Evolutionary conservation across 1,140 invertebrate genomes (phyloP), one percentile per base, ranked within the genome.

Genomic region (Magallana ariakensis): DNA sequence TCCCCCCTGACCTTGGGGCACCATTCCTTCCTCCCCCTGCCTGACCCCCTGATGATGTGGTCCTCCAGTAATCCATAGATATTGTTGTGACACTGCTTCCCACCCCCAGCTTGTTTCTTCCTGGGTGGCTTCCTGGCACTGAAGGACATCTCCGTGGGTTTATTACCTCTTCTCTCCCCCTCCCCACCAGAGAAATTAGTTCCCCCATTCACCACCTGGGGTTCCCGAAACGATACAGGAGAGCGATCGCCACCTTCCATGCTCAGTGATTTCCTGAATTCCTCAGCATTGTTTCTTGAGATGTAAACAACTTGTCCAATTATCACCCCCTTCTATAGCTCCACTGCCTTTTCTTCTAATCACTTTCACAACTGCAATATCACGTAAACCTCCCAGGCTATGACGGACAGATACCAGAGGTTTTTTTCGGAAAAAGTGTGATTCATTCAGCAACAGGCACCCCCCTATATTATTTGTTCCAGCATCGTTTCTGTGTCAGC

Each of bases 241-340:
- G 66, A 75, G 66, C 33, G 66, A 33, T 19, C 22, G 33, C 33
- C 33, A 46, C 66, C 22, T 10, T 33, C 66, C 66, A 75, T 75
- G 26, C 66, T 75, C 66, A 75, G 66, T 8, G 11, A 26, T 26
- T 75, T 26, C 19, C 22, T 11, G 66, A 13, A 75, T 75, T 75
- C 66, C 66, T 26, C 22, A 10, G 33, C 66, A 75, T 75, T 75
- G 66, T 75, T 75, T 75, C 66, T 13, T 33, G 13, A 75, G 66
- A 26, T 26, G 22, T 26, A 75, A 75, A 75, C 66, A 75, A 75
- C 66, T 75, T 75, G 66, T 75, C 66, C 22, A 75, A 75, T 75
- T 75, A 75, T 75, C 66, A 75, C 66, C 66, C 66, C 22, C 33
- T 75, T 26, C 16, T 46, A 46, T 46, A 75, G 22, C 33, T 75